phyloP scores from a whole-genome alignment of 2,888 invertebrate species.

The Meganola albula region DNA sequence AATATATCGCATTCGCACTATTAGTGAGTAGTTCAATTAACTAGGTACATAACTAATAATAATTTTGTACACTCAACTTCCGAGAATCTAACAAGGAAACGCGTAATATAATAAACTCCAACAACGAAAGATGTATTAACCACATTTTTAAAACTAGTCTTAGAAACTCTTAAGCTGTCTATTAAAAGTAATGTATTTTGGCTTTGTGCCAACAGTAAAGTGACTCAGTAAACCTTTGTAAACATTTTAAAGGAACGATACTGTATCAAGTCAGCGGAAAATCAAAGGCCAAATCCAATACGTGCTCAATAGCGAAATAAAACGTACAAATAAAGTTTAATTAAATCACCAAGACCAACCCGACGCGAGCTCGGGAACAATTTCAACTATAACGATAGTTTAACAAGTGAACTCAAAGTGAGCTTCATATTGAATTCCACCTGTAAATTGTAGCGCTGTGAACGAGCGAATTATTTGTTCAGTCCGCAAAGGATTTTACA shows the following conservation, averaged over 20 bases:
- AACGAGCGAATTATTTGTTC: constrained; percentile 43
- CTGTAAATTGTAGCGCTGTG: constrained; percentile 50
- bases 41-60: constrained; percentile 34
- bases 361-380: constrained; percentile 48
- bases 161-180: too few species aligned
- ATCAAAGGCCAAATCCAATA: constrained; percentile 70
- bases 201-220: too few species aligned
- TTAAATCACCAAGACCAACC: constrained; percentile 68
- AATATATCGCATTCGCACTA: not conserved
- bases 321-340: constrained; percentile 76
- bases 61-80: constrained; percentile 34
- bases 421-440: constrained; percentile 57
- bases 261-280: constrained; percentile 50
- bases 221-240: too few species aligned
- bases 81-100: constrained; percentile 38
- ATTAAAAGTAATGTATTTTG: too few species aligned
- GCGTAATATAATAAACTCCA: constrained; percentile 37
- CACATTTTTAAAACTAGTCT: too few species aligned
- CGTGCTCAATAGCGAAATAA: constrained; percentile 67
- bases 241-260: too few species aligned
- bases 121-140: constrained; percentile 36
- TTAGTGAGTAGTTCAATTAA: constrained; percentile 21
- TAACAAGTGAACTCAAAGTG: constrained; percentile 67
- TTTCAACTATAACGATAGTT: constrained; percentile 67
- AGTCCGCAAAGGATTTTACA: constrained; percentile 31